Evolutionary conservation across 2,797 vertebrate genomes (phyloP), one percentile per base, ranked within the genome.

Genomic region (Balearica regulorum): DNA sequence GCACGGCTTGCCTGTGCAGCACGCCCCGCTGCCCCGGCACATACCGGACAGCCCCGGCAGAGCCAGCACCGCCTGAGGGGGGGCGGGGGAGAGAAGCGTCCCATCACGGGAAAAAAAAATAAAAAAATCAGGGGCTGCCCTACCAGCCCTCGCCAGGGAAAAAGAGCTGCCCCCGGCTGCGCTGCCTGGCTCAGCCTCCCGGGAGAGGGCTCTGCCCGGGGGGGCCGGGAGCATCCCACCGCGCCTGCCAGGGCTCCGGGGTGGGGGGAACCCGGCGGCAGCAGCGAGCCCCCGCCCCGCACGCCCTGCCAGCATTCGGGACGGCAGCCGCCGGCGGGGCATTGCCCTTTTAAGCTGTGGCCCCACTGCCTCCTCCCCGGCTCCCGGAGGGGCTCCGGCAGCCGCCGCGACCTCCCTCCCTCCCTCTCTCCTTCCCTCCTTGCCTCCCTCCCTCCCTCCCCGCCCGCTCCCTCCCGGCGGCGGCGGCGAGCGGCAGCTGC

Each of bases 271-370:
- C 82, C 83, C 79, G 82, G 82, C 26, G n/a, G 37, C 55, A 29
- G 75, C 57, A 10, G 44, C 73, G 19, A 70, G 49, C 83, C 46
- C 83, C 83, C 83, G 28, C 77, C 78, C 89, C 73, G 49, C 44
- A 39, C 83, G 29, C 80, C 77, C 89, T 70, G 53, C 46, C 39
- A 33, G 37, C 80, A 51, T 15, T 51, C 37, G 79, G 90, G 83
- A 83, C 57, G 79, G 75, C 90, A 13, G 82, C 82, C 46, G 35
- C 65, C 41, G 33, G 4, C 18, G 53, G 21, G 70, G 83, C 96
- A 80, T 95, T 54, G 94, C 96, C 96, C 87, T 95, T 98, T 98
- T 98, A 98, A 98, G 97, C 95, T 58, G 66, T 35, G 84, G 80
- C 62, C 75, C 61, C 92, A 0, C 64, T 16, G 28, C 92, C 94